Evolutionary conservation across 2,888 invertebrate genomes (phyloP).

Genomic region (Acrobasis repandana): DNA sequence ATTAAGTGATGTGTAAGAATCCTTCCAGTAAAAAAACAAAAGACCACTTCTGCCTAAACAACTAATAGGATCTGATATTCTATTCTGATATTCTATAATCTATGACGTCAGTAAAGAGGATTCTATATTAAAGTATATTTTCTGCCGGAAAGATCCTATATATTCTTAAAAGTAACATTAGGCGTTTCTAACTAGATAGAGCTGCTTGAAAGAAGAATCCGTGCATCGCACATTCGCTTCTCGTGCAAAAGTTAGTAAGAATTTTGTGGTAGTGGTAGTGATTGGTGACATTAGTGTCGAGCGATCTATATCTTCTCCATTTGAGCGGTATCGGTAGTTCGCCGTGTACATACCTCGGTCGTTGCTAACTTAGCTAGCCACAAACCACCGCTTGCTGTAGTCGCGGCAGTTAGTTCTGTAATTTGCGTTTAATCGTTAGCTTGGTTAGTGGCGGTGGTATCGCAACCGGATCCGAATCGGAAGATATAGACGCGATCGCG

Average conservation of each 20-base stretch:
- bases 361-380: conserved; percentile 37
- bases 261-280: conserved; percentile 73
- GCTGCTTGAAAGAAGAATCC: conserved; percentile 81
- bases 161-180: conserved; percentile 75
- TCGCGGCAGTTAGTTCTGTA: conserved; percentile 42
- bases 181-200: conserved; percentile 81
- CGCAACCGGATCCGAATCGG: conserved; percentile 37
- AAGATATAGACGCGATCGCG: conserved; percentile 78
- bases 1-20: conserved; percentile 61
- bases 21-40: conserved; percentile 63
- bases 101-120: neutral
- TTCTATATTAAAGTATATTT: neutral
- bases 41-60: neutral
- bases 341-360: conserved; percentile 51
- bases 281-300: conserved; percentile 72
- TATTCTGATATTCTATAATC: neutral
- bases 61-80: neutral
- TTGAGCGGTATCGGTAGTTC: conserved; percentile 36
- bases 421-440: conserved; percentile 44
- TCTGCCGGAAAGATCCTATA: conserved; percentile 65
- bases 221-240: conserved; percentile 82
- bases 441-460: conserved; percentile 35
- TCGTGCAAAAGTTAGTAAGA: conserved; percentile 78
- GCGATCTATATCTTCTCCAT: conserved; percentile 77
- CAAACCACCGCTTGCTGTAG: conserved; percentile 42